Evolutionary conservation across 2,888 invertebrate genomes (phyloP), one percentile per base, ranked within the genome.

Genomic region (Hoplodrina blanda): DNA sequence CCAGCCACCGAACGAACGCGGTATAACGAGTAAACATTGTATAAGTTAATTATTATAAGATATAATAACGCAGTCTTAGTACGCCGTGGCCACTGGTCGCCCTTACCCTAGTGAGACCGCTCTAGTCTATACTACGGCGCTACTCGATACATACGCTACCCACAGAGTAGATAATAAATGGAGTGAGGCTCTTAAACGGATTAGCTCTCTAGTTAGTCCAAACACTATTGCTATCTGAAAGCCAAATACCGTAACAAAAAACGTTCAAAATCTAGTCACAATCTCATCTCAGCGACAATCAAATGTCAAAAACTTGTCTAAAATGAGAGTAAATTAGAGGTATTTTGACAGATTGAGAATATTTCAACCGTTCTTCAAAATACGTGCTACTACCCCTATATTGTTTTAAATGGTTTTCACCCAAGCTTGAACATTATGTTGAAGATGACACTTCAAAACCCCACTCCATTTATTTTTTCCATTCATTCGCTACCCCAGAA

Each of bases 31-130:
- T 93, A 92, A 92, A 92, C 89, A 92, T 91, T 90, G 87, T 92
- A 90, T 91, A 91, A 79, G 80, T 81, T 82, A 75, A 76, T 81
- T 75, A 78, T 73, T 76, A 76, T 76, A 78, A 82, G 81, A 78
- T 87, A 88, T 89, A 87, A 86, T 90, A 93, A 92, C 89, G 94
- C 95, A 95, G 95, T 95, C 95, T 95, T 95, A 91, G 87, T 90
- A 91, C 91, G 90, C 93, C 91, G 91, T 89, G 89, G 85, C 86
- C 89, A 88, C 87, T 86, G 88, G 80, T 84, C 84, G 80, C 84
- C 83, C 83, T 89, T 90, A 89, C 89, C 91, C 90, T 91, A 90
- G 88, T 85, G 90, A 91, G 92, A 92, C 91, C 89, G 90, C 90
- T 89, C 87, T 89, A 89, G 78, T 88, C 82, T 81, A 81, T 71